These are phyloP conservation scores for Eurytemora carolleeae DNA, from an alignment of 1,140 invertebrate genomes.

Conservation along the genomic window DNA sequence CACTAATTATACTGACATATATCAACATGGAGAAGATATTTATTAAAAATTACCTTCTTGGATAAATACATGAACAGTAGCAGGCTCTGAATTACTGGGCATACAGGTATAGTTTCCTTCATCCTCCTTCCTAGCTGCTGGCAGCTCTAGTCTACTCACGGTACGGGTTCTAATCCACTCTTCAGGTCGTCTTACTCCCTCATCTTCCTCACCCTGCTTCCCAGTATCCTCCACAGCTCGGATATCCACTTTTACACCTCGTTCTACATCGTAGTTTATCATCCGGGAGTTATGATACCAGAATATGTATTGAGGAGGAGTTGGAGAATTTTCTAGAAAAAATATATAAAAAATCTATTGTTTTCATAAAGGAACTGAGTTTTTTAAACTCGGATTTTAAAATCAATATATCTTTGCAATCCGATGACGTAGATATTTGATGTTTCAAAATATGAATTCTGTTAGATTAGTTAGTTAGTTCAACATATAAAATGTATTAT, in stretches of 20 bases:
- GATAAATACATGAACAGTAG: slow-evolving; percentile 12
- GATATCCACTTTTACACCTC: slow-evolving; percentile 36
- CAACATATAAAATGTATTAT: too few species aligned
- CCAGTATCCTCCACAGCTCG: too few species aligned
- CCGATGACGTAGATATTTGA: too few species aligned
- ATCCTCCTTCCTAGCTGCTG: background rate
- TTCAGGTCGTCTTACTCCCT: background rate
- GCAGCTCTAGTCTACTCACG: background rate
- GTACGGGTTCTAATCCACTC: background rate
- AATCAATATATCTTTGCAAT: too few species aligned
- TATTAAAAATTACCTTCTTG: slow-evolving; percentile 4
- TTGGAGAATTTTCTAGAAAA: background rate
- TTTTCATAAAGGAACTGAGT: too few species aligned
- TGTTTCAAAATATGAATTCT: too few species aligned
- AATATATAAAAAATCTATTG: too few species aligned
- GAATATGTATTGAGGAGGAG: slow-evolving; percentile 24
- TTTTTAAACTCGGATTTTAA: too few species aligned
- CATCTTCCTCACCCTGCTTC: slow-evolving; percentile 18
- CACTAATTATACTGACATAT: too few species aligned
- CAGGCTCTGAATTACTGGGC: slow-evolving; percentile 3
- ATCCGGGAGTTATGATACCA: slow-evolving; percentile 64
- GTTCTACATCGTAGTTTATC: slow-evolving; percentile 70
- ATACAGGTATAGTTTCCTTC: slow-evolving; percentile 12
- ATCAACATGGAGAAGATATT: too few species aligned
- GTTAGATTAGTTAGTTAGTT: too few species aligned